A percentile compares a stretch with the other conserved stretches of the same genome.
phyloP scores from a whole-genome alignment of 1,140 invertebrate species.

The Caligus rogercresseyi region DNA sequence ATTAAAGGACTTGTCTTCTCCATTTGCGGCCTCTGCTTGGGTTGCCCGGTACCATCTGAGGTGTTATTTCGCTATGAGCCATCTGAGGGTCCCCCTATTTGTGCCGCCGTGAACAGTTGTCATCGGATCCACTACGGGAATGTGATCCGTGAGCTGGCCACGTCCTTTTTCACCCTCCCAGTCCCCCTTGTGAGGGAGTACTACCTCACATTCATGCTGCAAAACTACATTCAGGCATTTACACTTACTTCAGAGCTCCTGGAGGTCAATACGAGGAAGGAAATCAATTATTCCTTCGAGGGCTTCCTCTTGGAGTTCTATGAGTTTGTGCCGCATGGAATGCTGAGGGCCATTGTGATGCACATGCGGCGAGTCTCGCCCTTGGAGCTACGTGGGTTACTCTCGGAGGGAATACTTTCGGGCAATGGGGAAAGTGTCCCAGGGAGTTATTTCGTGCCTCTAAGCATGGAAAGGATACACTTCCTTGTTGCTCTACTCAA shows the following conservation, averaged over 20 bases:
- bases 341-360: background rate
- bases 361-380: constrained; percentile 28
- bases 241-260: constrained; percentile 5
- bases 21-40: constrained; percentile 6
- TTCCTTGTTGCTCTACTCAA: background rate
- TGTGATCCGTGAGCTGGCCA: background rate
- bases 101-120: constrained; percentile 12
- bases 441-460: background rate
- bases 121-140: constrained; percentile 5
- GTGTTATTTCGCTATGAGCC: constrained; percentile 8
- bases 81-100: background rate
- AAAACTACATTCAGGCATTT: background rate
- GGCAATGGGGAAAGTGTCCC: background rate
- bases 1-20: constrained; percentile 5
- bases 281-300: background rate
- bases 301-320: constrained; percentile 1
- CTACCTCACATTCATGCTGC: constrained; percentile 10
- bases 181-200: background rate
- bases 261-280: background rate
- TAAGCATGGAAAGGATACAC: background rate
- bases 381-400: constrained; percentile 57
- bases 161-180: background rate
- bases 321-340: background rate
- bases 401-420: too few species aligned
- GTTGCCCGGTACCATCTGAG: background rate